phyloP scores from a whole-genome alignment of 2,888 invertebrate genomes.

The Tachystola acroxantha region DNA sequence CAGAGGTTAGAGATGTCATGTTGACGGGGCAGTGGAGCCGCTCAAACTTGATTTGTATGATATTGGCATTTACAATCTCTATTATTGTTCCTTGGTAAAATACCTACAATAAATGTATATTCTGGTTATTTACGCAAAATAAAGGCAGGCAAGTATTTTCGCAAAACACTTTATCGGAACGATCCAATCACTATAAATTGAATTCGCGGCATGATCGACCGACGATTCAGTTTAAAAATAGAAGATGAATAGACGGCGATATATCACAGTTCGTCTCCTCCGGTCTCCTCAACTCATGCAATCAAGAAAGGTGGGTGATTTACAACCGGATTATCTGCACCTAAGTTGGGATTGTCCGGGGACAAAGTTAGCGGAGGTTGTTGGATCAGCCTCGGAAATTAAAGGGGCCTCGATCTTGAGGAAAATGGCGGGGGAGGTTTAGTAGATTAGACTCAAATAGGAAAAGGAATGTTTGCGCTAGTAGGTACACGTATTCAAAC shows the following conservation, averaged over 20 bases:
- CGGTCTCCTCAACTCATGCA: neutral
- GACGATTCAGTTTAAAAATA: neutral
- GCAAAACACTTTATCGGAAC: no score
- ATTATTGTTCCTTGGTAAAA: no score
- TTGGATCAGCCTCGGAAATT: slow-evolving; percentile 1
- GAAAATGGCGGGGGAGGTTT: neutral
- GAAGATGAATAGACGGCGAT: slow-evolving; percentile 1
- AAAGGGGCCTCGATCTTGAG: neutral
- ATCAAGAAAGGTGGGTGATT: slow-evolving; percentile 6
- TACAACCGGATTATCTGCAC: slow-evolving; percentile 4
- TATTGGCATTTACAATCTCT: no score
- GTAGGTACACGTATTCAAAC: no score
- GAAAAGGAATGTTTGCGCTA: neutral
- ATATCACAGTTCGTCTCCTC: neutral
- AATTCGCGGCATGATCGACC: neutral
- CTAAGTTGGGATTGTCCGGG: slow-evolving; percentile 3
- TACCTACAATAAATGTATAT: no score
- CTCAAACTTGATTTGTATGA: no score
- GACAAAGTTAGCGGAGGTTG: neutral
- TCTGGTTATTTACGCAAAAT: no score
- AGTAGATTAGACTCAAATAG: neutral
- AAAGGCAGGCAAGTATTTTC: no score
- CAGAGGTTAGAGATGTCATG: no score
- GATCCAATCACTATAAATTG: neutral
- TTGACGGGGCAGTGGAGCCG: no score